phyloP scores from a whole-genome alignment of 2,113 vertebrate species.

The Phylloscopus trochiloides region DNA sequence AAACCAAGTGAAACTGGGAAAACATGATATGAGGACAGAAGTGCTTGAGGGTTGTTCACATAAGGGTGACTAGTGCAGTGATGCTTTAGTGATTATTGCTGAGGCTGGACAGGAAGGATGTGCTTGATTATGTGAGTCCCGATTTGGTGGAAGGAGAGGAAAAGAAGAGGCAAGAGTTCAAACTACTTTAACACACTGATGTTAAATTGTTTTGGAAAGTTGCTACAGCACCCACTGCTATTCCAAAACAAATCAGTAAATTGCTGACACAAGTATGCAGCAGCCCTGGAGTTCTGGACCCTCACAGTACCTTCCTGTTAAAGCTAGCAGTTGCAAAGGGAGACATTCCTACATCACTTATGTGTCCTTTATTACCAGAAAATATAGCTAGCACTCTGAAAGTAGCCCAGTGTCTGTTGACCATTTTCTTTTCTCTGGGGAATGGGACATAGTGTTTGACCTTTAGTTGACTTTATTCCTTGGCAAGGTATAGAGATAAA shows the following conservation, averaged over 20 bases:
- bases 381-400: background rate
- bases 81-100: background rate
- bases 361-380: background rate
- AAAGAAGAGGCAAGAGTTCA: background rate
- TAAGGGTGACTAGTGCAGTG: background rate
- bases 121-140: background rate
- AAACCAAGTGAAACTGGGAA: background rate
- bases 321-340: background rate
- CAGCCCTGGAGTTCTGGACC: background rate
- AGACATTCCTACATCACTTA: background rate
- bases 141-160: background rate
- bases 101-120: background rate
- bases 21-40: background rate
- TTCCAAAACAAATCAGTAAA: background rate
- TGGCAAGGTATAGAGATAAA: background rate
- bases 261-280: background rate
- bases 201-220: constrained; percentile 33
- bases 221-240: background rate
- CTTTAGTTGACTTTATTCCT: background rate
- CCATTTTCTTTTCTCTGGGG: background rate
- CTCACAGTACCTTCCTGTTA: background rate
- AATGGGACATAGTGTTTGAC: background rate
- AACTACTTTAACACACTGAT: background rate
- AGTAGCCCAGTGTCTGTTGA: background rate
- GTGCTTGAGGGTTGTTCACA: background rate